Conservation (phyloP, 2,797 vertebrate species). For the Carduelis carduelis region DNA sequence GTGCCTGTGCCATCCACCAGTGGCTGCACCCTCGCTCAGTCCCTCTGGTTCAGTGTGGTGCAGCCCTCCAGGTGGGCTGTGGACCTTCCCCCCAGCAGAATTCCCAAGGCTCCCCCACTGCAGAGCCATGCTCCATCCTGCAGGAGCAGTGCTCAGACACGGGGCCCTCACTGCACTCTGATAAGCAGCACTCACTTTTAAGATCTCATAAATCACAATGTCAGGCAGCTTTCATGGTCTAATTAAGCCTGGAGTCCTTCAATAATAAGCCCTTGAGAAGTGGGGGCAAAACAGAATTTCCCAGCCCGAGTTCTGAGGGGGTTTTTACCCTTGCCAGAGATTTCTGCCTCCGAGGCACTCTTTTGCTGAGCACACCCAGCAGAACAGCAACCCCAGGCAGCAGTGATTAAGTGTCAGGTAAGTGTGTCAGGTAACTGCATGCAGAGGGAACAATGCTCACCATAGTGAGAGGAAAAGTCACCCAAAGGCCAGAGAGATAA, state of each 20-base stretch:
- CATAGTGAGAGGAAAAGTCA: slow-evolving; percentile 3
- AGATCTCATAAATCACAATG: slow-evolving; percentile 9
- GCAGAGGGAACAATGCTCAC: not conserved
- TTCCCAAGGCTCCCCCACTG: not conserved
- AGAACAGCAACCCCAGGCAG: not conserved
- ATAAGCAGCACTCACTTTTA: not conserved
- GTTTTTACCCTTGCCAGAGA: not conserved
- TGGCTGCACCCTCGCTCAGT: fast-evolving
- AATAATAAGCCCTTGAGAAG: not conserved
- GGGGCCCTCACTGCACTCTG: fast-evolving
- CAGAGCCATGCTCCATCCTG: fast-evolving
- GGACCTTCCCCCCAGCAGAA: fast-evolving
- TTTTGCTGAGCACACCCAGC: not conserved
- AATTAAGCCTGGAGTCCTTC: not conserved
- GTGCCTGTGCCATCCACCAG: fast-evolving
- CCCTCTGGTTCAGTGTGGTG: fast-evolving
- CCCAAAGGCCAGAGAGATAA: slow-evolving; percentile 39
- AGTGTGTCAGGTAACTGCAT: not conserved
- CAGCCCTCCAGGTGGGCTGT: not conserved
- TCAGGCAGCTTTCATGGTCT: not conserved
- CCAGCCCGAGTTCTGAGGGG: not conserved
- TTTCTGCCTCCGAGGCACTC: not conserved
- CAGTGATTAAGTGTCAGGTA: not conserved
- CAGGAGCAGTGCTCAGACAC: fast-evolving
- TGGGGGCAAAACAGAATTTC: not conserved